phyloP scores from a whole-genome alignment of 2,888 invertebrate genomes.

The Lagria hirta region DNA sequence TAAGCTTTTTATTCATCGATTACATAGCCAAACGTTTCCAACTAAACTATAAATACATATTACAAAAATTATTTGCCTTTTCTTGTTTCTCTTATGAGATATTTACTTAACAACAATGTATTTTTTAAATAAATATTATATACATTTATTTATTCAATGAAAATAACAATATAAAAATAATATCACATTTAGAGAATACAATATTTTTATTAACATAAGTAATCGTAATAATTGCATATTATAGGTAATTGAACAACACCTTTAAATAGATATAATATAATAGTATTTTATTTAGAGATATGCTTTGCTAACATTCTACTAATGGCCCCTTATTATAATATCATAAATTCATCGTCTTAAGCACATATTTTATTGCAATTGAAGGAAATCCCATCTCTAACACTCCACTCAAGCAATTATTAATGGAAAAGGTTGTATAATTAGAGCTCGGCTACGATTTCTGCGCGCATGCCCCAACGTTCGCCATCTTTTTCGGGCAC shows the following conservation, averaged over 20 bases:
- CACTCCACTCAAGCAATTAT: too few relatives aligned
- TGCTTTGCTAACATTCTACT: slow-evolving; percentile 17
- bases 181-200: slow-evolving; percentile 29
- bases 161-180: slow-evolving; percentile 29
- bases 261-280: slow-evolving; percentile 9
- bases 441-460: too few relatives aligned
- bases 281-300: too few relatives aligned
- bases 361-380: slow-evolving; percentile 26
- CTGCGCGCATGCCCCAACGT: too few relatives aligned
- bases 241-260: slow-evolving; percentile 14
- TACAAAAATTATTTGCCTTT: slow-evolving; percentile 5
- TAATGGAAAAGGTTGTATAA: too few relatives aligned
- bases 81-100: slow-evolving; percentile 8
- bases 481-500: too few relatives aligned
- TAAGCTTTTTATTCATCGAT: slow-evolving; percentile 17
- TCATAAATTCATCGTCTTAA: slow-evolving; percentile 18
- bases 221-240: slow-evolving; percentile 14
- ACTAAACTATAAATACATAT: slow-evolving; percentile 17
- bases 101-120: slow-evolving; percentile 11
- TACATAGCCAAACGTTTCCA: slow-evolving; percentile 9
- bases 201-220: slow-evolving; percentile 10
- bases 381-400: slow-evolving; percentile 9
- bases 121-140: slow-evolving; percentile 20
- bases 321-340: slow-evolving; percentile 26
- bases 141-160: slow-evolving; percentile 19